Base-by-base conservation (phyloP, 1,140 invertebrate species). In the Drosophila grimshawi region DNA sequence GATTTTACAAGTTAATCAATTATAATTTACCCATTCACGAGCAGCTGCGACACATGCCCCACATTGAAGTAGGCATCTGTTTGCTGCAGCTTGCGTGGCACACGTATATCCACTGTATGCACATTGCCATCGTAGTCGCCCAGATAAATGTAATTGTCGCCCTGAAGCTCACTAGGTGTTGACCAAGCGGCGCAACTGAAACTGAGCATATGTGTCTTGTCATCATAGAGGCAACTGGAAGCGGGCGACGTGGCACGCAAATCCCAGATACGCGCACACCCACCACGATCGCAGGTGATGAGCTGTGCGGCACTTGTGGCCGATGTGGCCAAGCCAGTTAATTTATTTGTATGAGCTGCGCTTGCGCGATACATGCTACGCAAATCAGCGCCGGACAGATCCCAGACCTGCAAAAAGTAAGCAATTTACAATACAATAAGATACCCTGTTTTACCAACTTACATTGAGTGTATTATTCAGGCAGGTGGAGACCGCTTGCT, bases 251-350 rank as follows among this genome's bases (percentile, higher is more conserved):
- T 30, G 39, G 80, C 70, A 1, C 86, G 63, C 8, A 71, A 60
- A 67, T 90, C 86, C 86, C 86, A 90, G 0, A 90, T 43, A 10
- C 73, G 79, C 5, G 67, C 76, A 45, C 76, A 77, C 0, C 86
- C 86, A 1, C 89, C 76, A 8, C 86, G 86, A 61, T 82, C 86
- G 33, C 86, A 90, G 49, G 88, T 91, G 2, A 91, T 46, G 37
- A 90, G 27, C 32, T 73, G 46, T 4, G 63, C 32, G 45, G 53
- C 3, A 57, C 49, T 51, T 2, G 67, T 56, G 1, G 11, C 29
- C 2, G 80, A 66, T n/a, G 78, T 79, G n/a, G 67, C 75, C 35
- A 89, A 30, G 0, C 80, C 85, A 3, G 78, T 89, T 3, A 89
- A n/a, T 33, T 76, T 85, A 1, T 67, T 73, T 1, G 41, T 78